Conservation (phyloP, 2,113 vertebrate species). For the Rafetus swinhoei region DNA sequence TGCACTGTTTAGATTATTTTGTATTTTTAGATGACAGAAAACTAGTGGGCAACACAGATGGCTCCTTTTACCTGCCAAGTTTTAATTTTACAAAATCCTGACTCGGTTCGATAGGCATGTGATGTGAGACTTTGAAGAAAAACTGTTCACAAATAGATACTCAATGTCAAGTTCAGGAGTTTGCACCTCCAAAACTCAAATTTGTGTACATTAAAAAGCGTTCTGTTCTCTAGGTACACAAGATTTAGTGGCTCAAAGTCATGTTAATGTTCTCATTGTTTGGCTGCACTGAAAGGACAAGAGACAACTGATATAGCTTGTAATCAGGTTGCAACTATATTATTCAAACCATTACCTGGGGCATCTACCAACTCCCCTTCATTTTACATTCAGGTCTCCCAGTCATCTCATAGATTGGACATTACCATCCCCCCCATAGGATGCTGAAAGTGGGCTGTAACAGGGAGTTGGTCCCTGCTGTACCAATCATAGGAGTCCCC, state of each 20-base stretch:
- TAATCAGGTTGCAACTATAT: no score
- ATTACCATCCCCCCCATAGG: no score
- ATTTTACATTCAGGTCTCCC: no score
- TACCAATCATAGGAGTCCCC: no score
- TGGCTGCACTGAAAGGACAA: no score
- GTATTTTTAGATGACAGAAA: conserved; percentile 29
- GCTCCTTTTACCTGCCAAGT: not conserved
- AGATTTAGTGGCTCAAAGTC: not conserved
- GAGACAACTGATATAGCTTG: no score
- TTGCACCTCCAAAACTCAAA: not conserved
- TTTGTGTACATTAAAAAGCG: not conserved
- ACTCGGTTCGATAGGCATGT: not conserved
- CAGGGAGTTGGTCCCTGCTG: no score
- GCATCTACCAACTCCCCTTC: no score
- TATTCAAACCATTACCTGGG: no score
- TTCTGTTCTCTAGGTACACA: not conserved
- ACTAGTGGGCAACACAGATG: not conserved
- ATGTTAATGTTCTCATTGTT: not conserved
- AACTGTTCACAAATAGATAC: not conserved
- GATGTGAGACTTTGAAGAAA: not conserved
- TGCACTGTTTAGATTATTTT: conserved; percentile 41
- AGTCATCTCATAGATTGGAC: no score
- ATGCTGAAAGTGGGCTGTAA: no score
- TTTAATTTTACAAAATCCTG: not conserved
- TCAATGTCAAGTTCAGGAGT: not conserved